Percentiles rank a stretch among this genome's conserved stretches.
Evolutionary conservation across 2,113 vertebrate species (phyloP).

Genomic region (Gymnorhina tibicen): DNA sequence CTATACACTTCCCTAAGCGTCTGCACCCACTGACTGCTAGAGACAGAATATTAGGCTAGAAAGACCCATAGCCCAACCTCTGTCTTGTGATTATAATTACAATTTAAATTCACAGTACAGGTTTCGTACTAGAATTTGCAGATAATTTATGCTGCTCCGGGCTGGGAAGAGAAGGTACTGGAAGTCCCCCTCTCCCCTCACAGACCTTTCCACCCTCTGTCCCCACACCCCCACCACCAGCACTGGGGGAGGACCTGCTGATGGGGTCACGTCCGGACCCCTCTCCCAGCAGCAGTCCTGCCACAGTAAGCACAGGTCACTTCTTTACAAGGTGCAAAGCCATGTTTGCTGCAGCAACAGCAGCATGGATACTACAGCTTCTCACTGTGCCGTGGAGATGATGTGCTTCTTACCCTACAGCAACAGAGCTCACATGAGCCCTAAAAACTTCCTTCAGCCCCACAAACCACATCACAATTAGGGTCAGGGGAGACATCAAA

Average conservation of each 20-base stretch:
- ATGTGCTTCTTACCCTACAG: neutral
- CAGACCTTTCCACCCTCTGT: neutral
- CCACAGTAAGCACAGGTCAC: neutral
- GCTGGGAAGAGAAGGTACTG: neutral
- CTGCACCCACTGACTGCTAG: neutral
- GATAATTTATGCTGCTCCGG: neutral
- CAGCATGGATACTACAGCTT: neutral
- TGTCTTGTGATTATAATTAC: neutral
- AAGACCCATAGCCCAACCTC: neutral
- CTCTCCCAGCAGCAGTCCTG: neutral
- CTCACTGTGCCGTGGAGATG: accelerated
- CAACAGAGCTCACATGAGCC: neutral
- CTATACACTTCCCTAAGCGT: neutral
- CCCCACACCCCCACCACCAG: neutral
- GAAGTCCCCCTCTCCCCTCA: neutral
- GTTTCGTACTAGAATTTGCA: neutral
- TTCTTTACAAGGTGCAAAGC: neutral
- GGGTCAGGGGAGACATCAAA: neutral
- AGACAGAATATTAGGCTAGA: neutral
- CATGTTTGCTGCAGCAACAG: neutral
- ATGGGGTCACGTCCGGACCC: accelerated
- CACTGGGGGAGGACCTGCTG: accelerated
- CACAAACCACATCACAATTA: neutral
- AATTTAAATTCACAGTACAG: neutral
- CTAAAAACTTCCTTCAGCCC: neutral